Evolutionary conservation across 2,113 vertebrate species (phyloP).

Genomic region (Cynoglossus semilaevis): DNA sequence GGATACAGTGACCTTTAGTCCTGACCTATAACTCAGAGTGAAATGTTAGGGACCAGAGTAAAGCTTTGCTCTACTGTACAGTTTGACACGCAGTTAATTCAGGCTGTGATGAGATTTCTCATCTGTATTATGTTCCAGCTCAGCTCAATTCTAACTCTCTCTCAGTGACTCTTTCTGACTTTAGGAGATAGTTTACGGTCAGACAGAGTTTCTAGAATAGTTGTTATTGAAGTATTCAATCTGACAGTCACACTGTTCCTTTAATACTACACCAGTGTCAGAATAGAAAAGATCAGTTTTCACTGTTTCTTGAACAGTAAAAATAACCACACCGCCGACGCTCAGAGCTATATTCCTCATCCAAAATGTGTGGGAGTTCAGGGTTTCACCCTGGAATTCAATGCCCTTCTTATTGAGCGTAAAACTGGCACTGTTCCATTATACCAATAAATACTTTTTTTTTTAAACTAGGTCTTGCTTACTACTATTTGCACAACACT

Average conservation of each 20-base stretch:
- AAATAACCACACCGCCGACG: constrained; percentile 8
- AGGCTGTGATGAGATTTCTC: constrained; percentile 5
- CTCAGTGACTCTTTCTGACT: not conserved
- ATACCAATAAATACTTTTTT: not conserved
- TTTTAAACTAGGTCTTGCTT: not conserved
- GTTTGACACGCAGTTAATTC: constrained; percentile 30
- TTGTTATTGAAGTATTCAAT: not conserved
- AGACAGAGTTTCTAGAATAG: not conserved
- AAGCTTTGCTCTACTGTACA: not conserved
- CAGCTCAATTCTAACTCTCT: not conserved
- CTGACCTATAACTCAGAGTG: constrained; percentile 27
- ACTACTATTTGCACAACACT: not conserved
- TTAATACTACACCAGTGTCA: not conserved
- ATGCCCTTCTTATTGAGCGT: not conserved
- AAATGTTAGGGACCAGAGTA: constrained; percentile 10
- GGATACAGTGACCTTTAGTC: constrained; percentile 38
- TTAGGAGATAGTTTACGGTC: not conserved
- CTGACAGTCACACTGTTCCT: not conserved
- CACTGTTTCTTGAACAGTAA: constrained; percentile 12
- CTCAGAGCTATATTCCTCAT: constrained; percentile 40
- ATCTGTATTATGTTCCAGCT: not conserved
- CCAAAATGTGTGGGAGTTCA: constrained; percentile 48
- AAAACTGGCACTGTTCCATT: not conserved
- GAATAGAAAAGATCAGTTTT: not conserved
- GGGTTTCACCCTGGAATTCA: constrained; percentile 24